Evolutionary conservation across 2,113 vertebrate species (phyloP).

Genomic region (Acrocephalus kingi): DNA sequence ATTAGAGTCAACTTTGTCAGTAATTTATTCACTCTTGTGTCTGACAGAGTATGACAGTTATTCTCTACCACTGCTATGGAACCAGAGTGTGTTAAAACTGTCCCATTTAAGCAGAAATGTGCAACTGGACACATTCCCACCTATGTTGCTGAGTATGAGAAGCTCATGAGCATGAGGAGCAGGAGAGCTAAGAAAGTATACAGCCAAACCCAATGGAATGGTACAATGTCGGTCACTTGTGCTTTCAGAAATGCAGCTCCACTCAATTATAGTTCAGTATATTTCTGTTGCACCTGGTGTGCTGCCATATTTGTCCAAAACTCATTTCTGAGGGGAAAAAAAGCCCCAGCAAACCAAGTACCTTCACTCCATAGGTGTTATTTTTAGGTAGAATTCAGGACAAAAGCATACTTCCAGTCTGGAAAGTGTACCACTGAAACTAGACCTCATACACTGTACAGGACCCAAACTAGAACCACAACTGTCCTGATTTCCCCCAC

Average conservation of each 20-base stretch:
- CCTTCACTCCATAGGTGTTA: not conserved
- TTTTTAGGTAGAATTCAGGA: not conserved
- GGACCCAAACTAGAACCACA: not conserved
- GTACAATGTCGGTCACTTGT: not conserved
- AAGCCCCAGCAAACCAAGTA: not conserved
- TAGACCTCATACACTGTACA: not conserved
- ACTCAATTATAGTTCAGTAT: not conserved
- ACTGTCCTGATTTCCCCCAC: not conserved
- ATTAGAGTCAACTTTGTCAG: not conserved
- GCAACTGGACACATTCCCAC: not conserved
- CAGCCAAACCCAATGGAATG: not conserved
- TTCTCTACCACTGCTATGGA: not conserved
- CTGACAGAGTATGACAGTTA: not conserved
- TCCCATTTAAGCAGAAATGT: not conserved
- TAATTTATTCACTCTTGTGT: not conserved
- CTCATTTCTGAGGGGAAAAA: not conserved
- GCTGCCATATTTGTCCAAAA: not conserved
- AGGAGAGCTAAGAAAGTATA: not conserved
- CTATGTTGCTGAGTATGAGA: not conserved
- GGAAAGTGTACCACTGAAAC: not conserved
- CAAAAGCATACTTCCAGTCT: not conserved
- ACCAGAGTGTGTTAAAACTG: not conserved
- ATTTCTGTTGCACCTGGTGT: not conserved
- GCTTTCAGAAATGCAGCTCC: not conserved
- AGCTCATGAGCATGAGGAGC: not conserved